Percentiles rank a stretch among this genome's conserved stretches.
Evolutionary conservation across 2,113 vertebrate species (phyloP).

Genomic region (Engystomops pustulosus): DNA sequence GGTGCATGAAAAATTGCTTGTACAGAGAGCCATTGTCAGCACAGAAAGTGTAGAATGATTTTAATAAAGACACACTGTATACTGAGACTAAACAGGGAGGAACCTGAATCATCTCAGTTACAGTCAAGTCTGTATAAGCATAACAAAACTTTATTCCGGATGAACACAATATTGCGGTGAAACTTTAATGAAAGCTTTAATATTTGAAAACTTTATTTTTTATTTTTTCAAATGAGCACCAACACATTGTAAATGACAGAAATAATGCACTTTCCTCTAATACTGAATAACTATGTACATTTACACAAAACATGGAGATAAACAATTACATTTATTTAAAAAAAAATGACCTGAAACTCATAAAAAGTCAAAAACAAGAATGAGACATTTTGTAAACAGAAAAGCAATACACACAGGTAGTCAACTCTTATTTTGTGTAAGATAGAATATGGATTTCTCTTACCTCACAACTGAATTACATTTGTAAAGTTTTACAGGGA

Average conservation of each 20-base stretch:
- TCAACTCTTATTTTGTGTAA: constrained; percentile 55
- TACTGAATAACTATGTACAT: constrained; percentile 80
- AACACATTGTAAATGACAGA: constrained; percentile 81
- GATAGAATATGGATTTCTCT: constrained; percentile 41
- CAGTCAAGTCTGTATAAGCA: too few species aligned
- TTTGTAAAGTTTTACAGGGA: constrained; percentile 52
- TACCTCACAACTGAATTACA: constrained; percentile 53
- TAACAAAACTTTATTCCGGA: too few species aligned
- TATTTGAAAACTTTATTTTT: constrained; percentile 87
- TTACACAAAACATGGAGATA: constrained; percentile 71
- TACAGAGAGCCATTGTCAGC: too few species aligned
- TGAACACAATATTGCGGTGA: too few species aligned
- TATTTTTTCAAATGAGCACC: constrained; percentile 86
- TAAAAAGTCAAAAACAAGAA: constrained; percentile 68
- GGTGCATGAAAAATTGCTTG: too few species aligned
- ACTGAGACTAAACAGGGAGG: too few species aligned
- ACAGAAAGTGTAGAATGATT: too few species aligned
- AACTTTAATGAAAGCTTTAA: too few species aligned
- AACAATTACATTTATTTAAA: constrained; percentile 71
- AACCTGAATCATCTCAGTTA: too few species aligned
- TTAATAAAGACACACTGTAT: too few species aligned
- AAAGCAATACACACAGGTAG: constrained; percentile 75
- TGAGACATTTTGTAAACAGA: constrained; percentile 79
- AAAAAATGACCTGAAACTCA: constrained; percentile 71
- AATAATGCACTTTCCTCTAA: constrained; percentile 77